Conservation (phyloP, 2,888 invertebrate species). For the Diachrysia chrysitis region DNA sequence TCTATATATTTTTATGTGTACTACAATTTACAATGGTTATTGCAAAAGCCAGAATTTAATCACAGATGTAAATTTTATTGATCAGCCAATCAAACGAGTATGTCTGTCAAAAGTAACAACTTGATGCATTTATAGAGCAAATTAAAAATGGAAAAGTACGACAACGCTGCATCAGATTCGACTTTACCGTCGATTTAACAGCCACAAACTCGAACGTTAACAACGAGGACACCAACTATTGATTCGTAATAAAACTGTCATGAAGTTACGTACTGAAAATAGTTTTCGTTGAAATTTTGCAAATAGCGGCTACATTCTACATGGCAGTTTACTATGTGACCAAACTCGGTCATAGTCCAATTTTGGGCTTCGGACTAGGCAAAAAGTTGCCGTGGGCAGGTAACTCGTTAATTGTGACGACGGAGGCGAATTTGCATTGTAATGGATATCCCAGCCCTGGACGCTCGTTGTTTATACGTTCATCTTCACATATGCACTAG, state of each 20-base stretch:
- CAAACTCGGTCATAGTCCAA: slow-evolving; percentile 79
- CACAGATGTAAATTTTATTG: slow-evolving; percentile 38
- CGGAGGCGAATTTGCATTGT: slow-evolving; percentile 84
- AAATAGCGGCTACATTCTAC: slow-evolving; percentile 33
- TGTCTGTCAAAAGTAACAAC: slow-evolving; percentile 17
- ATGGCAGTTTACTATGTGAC: slow-evolving; percentile 56
- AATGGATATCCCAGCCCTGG: slow-evolving; percentile 78
- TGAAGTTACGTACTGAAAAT: slow-evolving; percentile 47
- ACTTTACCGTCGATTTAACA: slow-evolving; percentile 25
- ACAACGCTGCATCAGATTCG: slow-evolving; percentile 27
- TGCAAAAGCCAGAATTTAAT: slow-evolving; percentile 9
- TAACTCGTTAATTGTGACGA: slow-evolving; percentile 80
- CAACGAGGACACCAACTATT: slow-evolving; percentile 37
- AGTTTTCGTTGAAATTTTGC: slow-evolving; percentile 46
- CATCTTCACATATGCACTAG: slow-evolving; percentile 71
- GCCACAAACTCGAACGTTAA: slow-evolving; percentile 28
- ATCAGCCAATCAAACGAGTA: slow-evolving; percentile 29
- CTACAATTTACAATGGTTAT: slow-evolving; percentile 8
- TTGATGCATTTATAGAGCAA: slow-evolving; percentile 24
- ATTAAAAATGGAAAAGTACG: slow-evolving; percentile 23
- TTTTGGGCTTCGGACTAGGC: slow-evolving; percentile 74
- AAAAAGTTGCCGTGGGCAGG: slow-evolving; percentile 82
- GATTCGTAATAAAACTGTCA: slow-evolving; percentile 51
- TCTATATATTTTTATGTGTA: slow-evolving; percentile 11
- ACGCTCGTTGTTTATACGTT: slow-evolving; percentile 71